A percentile compares a stretch with the other conserved stretches of the same genome.
These are phyloP conservation scores for Sussaba pulchella DNA, from an alignment of 2,888 invertebrate genomes.

Conservation along the genomic window DNA sequence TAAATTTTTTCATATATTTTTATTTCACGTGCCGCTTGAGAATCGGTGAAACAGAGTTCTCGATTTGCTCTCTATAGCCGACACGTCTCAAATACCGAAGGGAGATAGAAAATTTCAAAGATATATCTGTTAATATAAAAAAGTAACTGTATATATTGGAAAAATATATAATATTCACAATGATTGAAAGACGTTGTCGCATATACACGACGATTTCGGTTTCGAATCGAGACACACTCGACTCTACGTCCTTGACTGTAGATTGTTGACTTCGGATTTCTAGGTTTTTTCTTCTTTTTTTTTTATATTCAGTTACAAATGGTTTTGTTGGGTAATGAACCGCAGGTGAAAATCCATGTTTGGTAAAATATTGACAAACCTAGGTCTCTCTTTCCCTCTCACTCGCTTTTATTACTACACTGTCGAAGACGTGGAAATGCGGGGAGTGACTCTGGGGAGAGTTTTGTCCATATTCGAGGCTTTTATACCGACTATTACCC, in stretches of 20 bases:
- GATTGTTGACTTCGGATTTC: constrained; percentile 18
- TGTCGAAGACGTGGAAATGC: not conserved
- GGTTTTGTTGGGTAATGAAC: constrained; percentile 16
- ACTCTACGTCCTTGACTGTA: constrained; percentile 19
- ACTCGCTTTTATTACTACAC: not conserved
- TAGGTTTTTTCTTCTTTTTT: no score
- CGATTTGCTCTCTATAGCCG: not conserved
- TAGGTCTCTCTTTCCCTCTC: not conserved
- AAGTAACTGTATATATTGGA: not conserved
- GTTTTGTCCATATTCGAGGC: constrained; percentile 32
- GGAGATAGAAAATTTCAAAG: not conserved
- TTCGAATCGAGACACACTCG: constrained; percentile 9
- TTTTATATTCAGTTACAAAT: constrained; percentile 27
- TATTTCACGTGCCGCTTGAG: constrained; percentile 16
- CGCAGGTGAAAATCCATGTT: constrained; percentile 22
- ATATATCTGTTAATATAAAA: no score
- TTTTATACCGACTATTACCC: constrained; percentile 13
- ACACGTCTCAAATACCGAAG: constrained; percentile 3
- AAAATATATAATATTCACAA: no score
- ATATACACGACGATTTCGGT: constrained; percentile 17
- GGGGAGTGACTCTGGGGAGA: constrained; percentile 12
- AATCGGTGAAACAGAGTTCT: constrained; percentile 6
- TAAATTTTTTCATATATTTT: constrained; percentile 4
- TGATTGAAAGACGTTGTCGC: not conserved
- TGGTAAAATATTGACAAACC: constrained; percentile 37